These are phyloP conservation scores for Aquatica leii DNA, from an alignment of 2,888 invertebrate genomes.

Conservation along the genomic window DNA sequence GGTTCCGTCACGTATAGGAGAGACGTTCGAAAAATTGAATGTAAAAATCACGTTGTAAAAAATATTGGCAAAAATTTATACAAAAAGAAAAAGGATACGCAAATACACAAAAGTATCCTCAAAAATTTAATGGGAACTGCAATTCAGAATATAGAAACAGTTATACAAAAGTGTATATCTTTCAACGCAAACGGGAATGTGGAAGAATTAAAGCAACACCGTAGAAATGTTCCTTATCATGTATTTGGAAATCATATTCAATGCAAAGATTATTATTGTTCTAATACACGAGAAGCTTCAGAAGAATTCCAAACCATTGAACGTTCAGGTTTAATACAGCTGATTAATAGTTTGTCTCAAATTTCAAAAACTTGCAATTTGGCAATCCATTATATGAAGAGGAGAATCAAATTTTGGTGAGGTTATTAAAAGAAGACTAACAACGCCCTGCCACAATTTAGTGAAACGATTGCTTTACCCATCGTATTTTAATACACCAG, in stretches of 20 bases:
- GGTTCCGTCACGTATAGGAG: background rate
- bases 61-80: background rate
- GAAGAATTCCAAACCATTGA: background rate
- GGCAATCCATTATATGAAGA: no score
- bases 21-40: background rate
- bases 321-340: background rate
- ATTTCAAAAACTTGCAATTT: background rate
- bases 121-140: background rate
- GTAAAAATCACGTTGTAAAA: background rate
- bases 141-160: background rate
- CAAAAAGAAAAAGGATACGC: background rate
- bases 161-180: background rate
- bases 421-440: no score
- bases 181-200: background rate
- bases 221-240: background rate
- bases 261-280: background rate
- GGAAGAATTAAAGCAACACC: background rate
- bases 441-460: no score
- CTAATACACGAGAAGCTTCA: no score
- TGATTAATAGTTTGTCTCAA: background rate
- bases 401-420: no score
- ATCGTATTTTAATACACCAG: no score
- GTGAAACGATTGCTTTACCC: no score
- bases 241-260: conserved; percentile 2
- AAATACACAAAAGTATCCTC: background rate